Conservation (phyloP, 2,888 invertebrate species). For the Patella depressa region DNA sequence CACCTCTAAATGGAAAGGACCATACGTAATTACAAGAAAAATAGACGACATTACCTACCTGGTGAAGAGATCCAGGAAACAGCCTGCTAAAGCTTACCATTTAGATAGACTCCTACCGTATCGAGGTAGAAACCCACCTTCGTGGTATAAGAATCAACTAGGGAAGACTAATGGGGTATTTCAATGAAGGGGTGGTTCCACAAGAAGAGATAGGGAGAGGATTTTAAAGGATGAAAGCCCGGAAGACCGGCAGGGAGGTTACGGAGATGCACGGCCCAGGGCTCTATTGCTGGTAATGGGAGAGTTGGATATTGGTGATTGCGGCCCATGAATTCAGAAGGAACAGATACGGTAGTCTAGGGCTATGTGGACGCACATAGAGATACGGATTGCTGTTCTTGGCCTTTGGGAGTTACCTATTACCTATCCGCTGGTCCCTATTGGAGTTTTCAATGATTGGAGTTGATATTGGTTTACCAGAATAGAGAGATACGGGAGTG, state of each 20-base stretch:
- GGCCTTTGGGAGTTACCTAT: neutral
- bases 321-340: neutral
- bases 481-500: neutral
- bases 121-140: slow-evolving; percentile 21
- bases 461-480: neutral
- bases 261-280: too few relatives aligned
- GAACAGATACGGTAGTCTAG: neutral
- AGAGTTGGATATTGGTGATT: neutral
- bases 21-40: slow-evolving; percentile 27
- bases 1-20: slow-evolving; percentile 30
- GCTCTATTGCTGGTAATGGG: neutral
- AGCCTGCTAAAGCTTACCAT: slow-evolving; percentile 27
- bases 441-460: neutral
- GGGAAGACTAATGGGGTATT: neutral
- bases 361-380: neutral
- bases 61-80: slow-evolving; percentile 26
- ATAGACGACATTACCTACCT: slow-evolving; percentile 33
- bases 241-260: neutral
- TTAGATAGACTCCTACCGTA: slow-evolving; percentile 31
- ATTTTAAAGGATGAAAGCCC: neutral
- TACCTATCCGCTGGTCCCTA: neutral
- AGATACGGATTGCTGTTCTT: neutral
- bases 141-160: slow-evolving; percentile 19
- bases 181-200: too few relatives aligned
- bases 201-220: too few relatives aligned